A percentile compares a stretch with the other conserved stretches of the same genome.
phyloP scores from a whole-genome alignment of 1,140 invertebrate genomes.

The Drosophila virilis region DNA sequence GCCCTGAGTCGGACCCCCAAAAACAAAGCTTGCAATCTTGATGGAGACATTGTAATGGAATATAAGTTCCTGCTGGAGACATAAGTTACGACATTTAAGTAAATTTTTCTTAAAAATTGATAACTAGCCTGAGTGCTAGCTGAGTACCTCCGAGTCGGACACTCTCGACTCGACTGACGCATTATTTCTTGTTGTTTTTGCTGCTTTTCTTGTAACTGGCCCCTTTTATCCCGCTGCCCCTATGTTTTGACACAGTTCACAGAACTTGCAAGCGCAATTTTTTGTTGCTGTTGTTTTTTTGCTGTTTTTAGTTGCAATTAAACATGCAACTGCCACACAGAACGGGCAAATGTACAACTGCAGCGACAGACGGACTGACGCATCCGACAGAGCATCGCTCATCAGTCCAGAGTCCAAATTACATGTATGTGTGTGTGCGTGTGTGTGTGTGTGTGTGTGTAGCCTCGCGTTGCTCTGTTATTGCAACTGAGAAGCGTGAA shows the following conservation, averaged over 20 bases:
- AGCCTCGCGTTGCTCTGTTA: slow-evolving; percentile 7
- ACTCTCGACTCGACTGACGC: background rate
- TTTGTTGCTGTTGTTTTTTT: slow-evolving; percentile 42
- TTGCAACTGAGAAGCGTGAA: slow-evolving; percentile 25
- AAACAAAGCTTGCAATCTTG: too few relatives aligned
- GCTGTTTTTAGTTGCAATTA: slow-evolving; percentile 79
- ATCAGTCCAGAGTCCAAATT: slow-evolving; percentile 74
- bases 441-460: background rate
- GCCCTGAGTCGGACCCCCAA: too few relatives aligned
- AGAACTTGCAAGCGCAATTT: slow-evolving; percentile 58
- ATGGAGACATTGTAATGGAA: too few relatives aligned
- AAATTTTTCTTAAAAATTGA: too few relatives aligned
- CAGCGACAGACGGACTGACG: slow-evolving; percentile 14
- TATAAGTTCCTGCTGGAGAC: too few relatives aligned
- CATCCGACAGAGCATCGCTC: slow-evolving; percentile 59
- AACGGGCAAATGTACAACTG: slow-evolving; percentile 39
- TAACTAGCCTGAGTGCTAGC: too few relatives aligned
- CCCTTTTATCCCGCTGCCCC: slow-evolving; percentile 10
- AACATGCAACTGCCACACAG: slow-evolving; percentile 66
- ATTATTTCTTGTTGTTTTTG: slow-evolving; percentile 7
- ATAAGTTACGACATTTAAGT: too few relatives aligned
- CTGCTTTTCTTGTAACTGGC: slow-evolving; percentile 26
- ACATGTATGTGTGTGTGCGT: slow-evolving; percentile 32
- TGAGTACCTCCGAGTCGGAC: background rate
- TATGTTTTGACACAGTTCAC: slow-evolving; percentile 77